Conservation (phyloP, 2,797 vertebrate genomes). For the Mormyrus hasselquistii region DNA sequence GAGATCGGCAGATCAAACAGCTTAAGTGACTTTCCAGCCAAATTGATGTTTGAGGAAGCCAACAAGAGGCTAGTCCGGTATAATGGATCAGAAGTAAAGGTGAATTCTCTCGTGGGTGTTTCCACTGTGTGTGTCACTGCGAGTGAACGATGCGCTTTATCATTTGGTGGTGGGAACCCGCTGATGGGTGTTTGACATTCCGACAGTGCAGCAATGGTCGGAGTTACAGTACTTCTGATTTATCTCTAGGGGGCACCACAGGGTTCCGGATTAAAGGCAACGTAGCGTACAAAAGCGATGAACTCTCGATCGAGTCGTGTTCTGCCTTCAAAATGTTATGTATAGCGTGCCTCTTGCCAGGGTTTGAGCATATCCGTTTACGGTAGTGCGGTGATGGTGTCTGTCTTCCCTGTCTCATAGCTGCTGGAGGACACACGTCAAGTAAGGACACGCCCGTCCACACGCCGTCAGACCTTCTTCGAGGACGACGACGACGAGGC, state of each 20-base stretch:
- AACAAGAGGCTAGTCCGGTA: conserved; percentile 88
- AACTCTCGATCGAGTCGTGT: neutral
- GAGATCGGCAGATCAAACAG: conserved; percentile 78
- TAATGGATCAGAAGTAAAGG: conserved; percentile 63
- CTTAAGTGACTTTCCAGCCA: conserved; percentile 73
- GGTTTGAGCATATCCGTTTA: neutral
- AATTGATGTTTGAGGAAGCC: conserved; percentile 85
- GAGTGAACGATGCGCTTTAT: neutral
- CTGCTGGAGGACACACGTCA: conserved; percentile 42
- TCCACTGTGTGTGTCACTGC: neutral
- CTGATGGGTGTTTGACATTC: neutral
- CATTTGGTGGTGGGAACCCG: neutral
- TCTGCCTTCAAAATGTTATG: neutral
- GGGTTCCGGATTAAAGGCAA: neutral
- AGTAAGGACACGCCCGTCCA: conserved; percentile 60
- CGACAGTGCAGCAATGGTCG: neutral
- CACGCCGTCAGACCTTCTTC: conserved; percentile 54
- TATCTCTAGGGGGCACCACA: neutral
- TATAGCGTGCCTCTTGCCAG: neutral
- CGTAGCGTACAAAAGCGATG: neutral
- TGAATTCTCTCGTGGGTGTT: neutral
- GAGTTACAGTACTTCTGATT: neutral
- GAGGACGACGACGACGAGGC: conserved; percentile 73
- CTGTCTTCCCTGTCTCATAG: neutral
- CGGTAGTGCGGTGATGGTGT: neutral